A percentile compares a stretch with the other conserved stretches of the same genome.
Evolutionary conservation across 2,888 invertebrate species (phyloP).

Genomic region (Danaus chrysippus): DNA sequence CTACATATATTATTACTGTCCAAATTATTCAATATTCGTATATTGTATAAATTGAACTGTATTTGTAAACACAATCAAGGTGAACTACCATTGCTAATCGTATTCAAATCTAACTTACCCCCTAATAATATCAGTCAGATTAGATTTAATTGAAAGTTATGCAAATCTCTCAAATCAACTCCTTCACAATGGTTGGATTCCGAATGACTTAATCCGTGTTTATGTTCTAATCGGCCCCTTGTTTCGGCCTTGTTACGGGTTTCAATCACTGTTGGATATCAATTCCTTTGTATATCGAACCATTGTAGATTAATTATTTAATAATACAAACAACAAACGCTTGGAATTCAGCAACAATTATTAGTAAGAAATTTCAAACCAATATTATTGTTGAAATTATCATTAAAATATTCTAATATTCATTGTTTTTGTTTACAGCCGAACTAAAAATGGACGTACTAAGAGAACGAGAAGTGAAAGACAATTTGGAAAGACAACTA

Average conservation of each 20-base stretch:
- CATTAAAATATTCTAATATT: neutral
- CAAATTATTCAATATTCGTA: neutral
- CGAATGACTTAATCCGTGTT: slow-evolving; percentile 79
- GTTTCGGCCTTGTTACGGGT: slow-evolving; percentile 71
- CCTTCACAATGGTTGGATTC: slow-evolving; percentile 77
- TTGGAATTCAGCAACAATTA: neutral
- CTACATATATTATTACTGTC: neutral
- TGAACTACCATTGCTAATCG: slow-evolving; percentile 31
- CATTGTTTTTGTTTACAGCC: slow-evolving; percentile 81
- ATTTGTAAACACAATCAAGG: slow-evolving; percentile 14
- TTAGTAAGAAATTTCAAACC: neutral
- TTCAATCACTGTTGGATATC: slow-evolving; percentile 68
- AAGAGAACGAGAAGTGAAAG: slow-evolving; percentile 95
- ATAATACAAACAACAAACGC: neutral
- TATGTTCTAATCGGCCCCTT: slow-evolving; percentile 77
- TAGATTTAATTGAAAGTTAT: slow-evolving; percentile 78
- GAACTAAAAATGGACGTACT: slow-evolving; percentile 97
- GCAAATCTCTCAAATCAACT: slow-evolving; percentile 77
- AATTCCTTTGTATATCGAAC: slow-evolving; percentile 67
- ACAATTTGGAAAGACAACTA: slow-evolving; percentile 95
- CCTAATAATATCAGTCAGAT: slow-evolving; percentile 74
- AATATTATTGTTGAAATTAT: slow-evolving; percentile 42
- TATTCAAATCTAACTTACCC: slow-evolving; percentile 56
- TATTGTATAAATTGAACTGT: neutral
- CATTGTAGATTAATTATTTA: slow-evolving; percentile 43